Evolutionary conservation across 1,140 invertebrate genomes (phyloP).

Genomic region (Dryas iulia): DNA sequence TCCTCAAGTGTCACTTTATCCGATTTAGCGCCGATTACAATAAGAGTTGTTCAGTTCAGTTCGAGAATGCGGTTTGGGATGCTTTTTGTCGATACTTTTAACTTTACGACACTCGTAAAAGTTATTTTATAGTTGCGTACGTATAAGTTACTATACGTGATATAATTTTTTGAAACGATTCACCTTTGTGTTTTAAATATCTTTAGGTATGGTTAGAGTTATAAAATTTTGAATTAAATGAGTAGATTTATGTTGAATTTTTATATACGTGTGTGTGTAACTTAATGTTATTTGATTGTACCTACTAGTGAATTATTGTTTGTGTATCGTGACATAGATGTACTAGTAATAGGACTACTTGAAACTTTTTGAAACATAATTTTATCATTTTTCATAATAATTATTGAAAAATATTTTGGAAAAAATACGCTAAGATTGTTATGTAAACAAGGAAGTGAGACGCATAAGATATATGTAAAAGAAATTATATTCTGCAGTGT

Average conservation of each 20-base stretch:
- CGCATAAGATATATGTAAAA: too few relatives aligned
- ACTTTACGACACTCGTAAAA: constrained; percentile 32
- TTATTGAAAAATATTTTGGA: too few relatives aligned
- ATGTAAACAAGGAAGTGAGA: too few relatives aligned
- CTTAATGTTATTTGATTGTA: not conserved
- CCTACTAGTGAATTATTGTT: not conserved
- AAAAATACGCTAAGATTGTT: too few relatives aligned
- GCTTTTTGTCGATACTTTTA: constrained; percentile 32
- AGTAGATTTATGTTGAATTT: constrained; percentile 6
- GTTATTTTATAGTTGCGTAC: constrained; percentile 26
- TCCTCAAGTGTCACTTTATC: constrained; percentile 65
- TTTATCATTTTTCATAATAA: too few relatives aligned
- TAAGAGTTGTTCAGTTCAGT: constrained; percentile 59
- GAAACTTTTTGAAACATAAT: too few relatives aligned
- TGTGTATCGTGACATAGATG: not conserved
- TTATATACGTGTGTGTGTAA: not conserved
- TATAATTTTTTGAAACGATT: constrained; percentile 10
- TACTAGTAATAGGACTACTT: too few relatives aligned
- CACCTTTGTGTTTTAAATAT: constrained; percentile 2
- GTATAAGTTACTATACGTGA: not conserved
- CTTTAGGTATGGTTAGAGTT: constrained; percentile 10
- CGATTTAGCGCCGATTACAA: constrained; percentile 71
- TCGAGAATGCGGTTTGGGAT: constrained; percentile 40
- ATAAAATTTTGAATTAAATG: constrained; percentile 9
- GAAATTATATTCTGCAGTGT: too few relatives aligned